Evolutionary conservation across 2,797 vertebrate species (phyloP).

Genomic region (Anabacerthia variegaticeps): DNA sequence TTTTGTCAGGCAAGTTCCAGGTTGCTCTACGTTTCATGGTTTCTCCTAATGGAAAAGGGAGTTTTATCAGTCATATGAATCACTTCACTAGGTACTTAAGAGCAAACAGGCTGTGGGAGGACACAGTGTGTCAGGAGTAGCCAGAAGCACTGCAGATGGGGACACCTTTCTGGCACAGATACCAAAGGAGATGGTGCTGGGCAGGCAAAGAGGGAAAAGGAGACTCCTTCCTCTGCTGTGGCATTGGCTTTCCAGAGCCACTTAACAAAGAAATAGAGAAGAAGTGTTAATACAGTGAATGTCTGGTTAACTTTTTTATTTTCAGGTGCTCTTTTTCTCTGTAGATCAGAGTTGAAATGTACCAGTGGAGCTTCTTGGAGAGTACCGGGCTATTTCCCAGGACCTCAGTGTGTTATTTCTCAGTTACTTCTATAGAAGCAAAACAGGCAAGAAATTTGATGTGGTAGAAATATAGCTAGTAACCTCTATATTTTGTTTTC

Average conservation of each 20-base stretch:
- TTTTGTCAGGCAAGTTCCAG: background rate
- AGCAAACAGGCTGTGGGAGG: background rate
- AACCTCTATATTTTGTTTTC: background rate
- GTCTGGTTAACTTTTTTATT: background rate
- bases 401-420: background rate
- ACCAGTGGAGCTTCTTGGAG: background rate
- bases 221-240: rapidly evolving
- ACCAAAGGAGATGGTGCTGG: background rate
- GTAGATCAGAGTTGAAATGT: background rate
- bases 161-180: background rate
- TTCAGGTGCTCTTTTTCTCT: background rate
- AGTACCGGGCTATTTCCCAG: background rate
- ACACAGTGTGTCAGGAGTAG: background rate
- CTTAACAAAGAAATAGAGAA: background rate
- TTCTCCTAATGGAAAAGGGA: background rate
- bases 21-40: background rate
- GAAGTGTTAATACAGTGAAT: background rate
- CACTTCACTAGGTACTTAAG: background rate
- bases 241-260: background rate
- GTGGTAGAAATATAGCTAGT: background rate
- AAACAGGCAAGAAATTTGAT: background rate
- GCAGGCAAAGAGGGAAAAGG: background rate
- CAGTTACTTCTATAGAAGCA: background rate
- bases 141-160: background rate
- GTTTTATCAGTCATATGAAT: background rate